These are phyloP conservation scores for Apteryx owenii DNA, from an alignment of 2,113 vertebrate species.

Conservation along the genomic window DNA sequence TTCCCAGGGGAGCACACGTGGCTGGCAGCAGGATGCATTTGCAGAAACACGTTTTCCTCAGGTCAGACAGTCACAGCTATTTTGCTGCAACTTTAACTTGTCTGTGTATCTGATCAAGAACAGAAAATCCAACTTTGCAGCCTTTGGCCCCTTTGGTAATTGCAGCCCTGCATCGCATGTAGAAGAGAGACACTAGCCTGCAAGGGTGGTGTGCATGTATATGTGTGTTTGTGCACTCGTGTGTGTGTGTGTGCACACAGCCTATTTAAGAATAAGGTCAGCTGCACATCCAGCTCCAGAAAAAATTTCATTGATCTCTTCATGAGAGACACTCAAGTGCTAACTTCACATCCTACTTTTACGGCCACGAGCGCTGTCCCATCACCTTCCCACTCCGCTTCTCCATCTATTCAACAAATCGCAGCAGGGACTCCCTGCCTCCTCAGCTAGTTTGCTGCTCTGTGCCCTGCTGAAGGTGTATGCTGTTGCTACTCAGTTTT, in stretches of 20 bases:
- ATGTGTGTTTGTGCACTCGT: too few relatives aligned
- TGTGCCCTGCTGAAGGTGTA: background rate
- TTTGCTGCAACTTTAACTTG: background rate
- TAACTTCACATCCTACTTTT: background rate
- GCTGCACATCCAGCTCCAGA: background rate
- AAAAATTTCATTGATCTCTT: background rate
- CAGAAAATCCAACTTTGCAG: background rate
- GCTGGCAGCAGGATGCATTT: background rate
- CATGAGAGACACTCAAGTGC: background rate
- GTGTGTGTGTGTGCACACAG: background rate
- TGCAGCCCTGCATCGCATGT: background rate
- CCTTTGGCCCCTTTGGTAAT: background rate
- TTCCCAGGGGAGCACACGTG: background rate
- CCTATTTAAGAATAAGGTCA: background rate
- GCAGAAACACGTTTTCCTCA: background rate
- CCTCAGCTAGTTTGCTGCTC: background rate
- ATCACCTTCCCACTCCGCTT: background rate
- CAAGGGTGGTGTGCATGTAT: background rate
- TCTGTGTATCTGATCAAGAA: background rate
- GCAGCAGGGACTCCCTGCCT: fast-evolving
- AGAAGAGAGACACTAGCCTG: fast-evolving
- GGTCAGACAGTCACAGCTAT: background rate
- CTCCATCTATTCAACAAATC: background rate
- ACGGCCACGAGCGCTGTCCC: background rate
- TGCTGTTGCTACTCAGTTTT: background rate